A percentile compares a stretch with the other conserved stretches of the same genome.
Conservation (phyloP, 2,888 invertebrate species). For the Mylabris sibirica region DNA sequence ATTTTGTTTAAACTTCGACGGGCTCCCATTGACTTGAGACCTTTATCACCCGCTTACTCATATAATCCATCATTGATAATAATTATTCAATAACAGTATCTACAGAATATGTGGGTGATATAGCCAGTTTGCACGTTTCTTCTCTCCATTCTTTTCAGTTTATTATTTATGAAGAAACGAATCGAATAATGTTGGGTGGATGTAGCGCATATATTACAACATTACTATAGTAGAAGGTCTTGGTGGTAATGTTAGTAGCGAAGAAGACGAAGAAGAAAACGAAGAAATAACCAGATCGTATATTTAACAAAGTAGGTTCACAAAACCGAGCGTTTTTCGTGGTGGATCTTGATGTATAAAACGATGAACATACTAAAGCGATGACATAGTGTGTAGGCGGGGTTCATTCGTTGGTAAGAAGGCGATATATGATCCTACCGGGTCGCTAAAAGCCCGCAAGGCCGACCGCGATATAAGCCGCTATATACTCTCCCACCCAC, state of each 20-base stretch:
- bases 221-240: not conserved
- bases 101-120: not conserved
- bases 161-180: not conserved
- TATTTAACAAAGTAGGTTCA: conserved; percentile 34
- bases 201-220: not conserved
- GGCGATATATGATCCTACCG: conserved; percentile 34
- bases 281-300: conserved; percentile 24
- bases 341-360: conserved; percentile 29
- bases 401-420: conserved; percentile 26
- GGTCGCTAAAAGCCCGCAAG: conserved; percentile 34
- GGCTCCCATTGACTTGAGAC: too few relatives aligned
- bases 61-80: too few relatives aligned
- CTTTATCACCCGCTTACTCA: too few relatives aligned
- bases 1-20: too few relatives aligned
- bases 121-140: not conserved
- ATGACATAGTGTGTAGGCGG: conserved; percentile 33
- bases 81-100: not conserved
- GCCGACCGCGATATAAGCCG: conserved; percentile 31
- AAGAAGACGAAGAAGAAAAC: not conserved
- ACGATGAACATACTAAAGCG: conserved; percentile 31
- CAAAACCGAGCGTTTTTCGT: conserved; percentile 17
- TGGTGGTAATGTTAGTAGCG: not conserved
- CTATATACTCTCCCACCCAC: conserved; percentile 12
- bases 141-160: not conserved
- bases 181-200: conserved; percentile 6